Conservation (phyloP, 2,113 vertebrate genomes). For the Elgaria multicarinata region DNA sequence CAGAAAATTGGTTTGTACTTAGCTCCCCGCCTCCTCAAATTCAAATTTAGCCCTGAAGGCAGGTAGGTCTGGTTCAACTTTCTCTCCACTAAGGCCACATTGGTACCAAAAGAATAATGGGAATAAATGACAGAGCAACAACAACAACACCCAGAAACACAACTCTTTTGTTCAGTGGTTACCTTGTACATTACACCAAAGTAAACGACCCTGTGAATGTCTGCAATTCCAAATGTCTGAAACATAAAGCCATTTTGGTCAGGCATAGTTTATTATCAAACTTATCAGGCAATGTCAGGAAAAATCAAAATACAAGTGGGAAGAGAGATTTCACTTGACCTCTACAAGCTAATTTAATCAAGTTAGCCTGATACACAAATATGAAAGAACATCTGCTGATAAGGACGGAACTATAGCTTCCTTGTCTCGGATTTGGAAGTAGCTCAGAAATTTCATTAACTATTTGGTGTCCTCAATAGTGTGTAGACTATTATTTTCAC, state of each 20-base stretch:
- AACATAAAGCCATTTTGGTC: slow-evolving; percentile 43
- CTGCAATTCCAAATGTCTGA: slow-evolving; percentile 29
- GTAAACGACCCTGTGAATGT: slow-evolving; percentile 28
- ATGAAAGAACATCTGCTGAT: slow-evolving; percentile 74
- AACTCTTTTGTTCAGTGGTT: not conserved
- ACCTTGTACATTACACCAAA: slow-evolving; percentile 33
- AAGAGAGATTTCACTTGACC: slow-evolving; percentile 78
- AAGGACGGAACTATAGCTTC: slow-evolving; percentile 73
- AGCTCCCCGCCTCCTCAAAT: not conserved
- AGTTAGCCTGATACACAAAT: slow-evolving; percentile 69
- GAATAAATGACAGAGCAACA: not conserved
- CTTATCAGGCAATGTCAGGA: slow-evolving; percentile 68
- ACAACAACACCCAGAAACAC: not conserved
- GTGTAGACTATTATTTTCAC: slow-evolving; percentile 56
- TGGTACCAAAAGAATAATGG: not conserved
- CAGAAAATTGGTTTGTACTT: not conserved
- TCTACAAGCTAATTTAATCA: slow-evolving; percentile 81
- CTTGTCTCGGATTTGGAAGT: slow-evolving; percentile 74
- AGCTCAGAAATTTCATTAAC: slow-evolving; percentile 75
- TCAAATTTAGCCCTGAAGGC: not conserved
- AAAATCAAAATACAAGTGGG: slow-evolving; percentile 75
- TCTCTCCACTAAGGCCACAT: not conserved
- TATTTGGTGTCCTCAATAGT: slow-evolving; percentile 66
- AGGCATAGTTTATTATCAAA: slow-evolving; percentile 63
- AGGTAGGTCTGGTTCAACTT: not conserved